Evolutionary conservation across 2,888 invertebrate species (phyloP).

Genomic region (Piscicola geometra): DNA sequence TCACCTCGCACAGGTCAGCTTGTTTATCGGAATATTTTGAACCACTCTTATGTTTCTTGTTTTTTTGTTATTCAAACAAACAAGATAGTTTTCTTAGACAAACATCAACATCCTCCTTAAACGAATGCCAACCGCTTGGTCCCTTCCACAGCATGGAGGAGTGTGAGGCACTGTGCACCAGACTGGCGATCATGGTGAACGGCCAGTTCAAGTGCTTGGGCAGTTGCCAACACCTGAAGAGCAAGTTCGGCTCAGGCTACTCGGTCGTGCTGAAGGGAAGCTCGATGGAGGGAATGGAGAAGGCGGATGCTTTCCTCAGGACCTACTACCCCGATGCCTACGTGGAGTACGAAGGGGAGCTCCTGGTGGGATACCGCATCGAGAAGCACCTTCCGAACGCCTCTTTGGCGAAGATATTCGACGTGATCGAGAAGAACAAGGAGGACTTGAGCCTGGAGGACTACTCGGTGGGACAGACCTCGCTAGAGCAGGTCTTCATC

Average conservation of each 20-base stretch:
- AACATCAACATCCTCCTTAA: no score
- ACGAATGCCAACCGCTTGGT: no score
- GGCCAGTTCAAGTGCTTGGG: constrained; percentile 71
- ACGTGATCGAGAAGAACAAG: constrained; percentile 51
- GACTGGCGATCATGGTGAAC: constrained; percentile 70
- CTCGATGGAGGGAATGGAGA: no score
- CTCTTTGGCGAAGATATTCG: constrained; percentile 53
- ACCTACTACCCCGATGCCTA: not conserved
- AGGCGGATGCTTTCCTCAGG: constrained; percentile 43
- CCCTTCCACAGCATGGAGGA: constrained; percentile 72
- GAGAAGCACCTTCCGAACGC: constrained; percentile 51
- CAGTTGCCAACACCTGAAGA: constrained; percentile 67
- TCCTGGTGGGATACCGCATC: constrained; percentile 45
- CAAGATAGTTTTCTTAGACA: no score
- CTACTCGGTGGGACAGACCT: constrained; percentile 75
- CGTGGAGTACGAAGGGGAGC: constrained; percentile 24
- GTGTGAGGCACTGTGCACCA: constrained; percentile 72
- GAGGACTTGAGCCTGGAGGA: constrained; percentile 59
- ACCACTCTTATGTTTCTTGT: no score
- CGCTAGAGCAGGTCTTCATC: constrained; percentile 68
- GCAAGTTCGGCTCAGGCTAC: constrained; percentile 64
- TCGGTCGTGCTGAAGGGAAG: constrained; percentile 31
- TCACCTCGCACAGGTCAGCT: constrained; percentile 63
- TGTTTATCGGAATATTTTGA: no score
- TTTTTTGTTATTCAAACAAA: no score